phyloP scores from a whole-genome alignment of 23 tunicate species.

The Aplidium turbinatum region DNA sequence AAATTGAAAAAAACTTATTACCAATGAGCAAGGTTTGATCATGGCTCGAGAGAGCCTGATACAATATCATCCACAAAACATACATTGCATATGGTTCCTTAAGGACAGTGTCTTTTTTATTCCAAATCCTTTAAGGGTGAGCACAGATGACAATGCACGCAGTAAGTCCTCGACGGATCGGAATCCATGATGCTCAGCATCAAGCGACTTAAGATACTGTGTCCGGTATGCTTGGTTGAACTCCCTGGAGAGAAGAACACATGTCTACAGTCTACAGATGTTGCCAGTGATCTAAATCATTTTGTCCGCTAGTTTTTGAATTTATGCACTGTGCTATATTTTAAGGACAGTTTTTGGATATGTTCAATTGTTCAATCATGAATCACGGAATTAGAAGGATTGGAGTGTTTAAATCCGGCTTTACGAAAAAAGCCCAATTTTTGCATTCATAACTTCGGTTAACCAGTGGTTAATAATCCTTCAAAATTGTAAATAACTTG shows the following conservation, averaged over 20 bases:
- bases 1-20: too few relatives aligned
- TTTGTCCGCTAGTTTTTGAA: neutral
- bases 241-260: conserved; percentile 34
- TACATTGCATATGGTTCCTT: conserved; percentile 77
- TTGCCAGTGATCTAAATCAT: too few relatives aligned
- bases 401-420: neutral
- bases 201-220: conserved; percentile 36
- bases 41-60: too few relatives aligned
- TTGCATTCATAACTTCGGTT: too few relatives aligned
- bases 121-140: conserved; percentile 76
- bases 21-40: too few relatives aligned
- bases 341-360: too few relatives aligned
- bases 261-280: too few relatives aligned
- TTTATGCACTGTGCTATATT: neutral
- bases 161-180: conserved; percentile 61
- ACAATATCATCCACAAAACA: too few relatives aligned
- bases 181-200: conserved; percentile 70
- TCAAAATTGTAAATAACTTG: too few relatives aligned
- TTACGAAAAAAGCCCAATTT: neutral
- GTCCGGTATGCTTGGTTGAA: conserved; percentile 64
- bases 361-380: too few relatives aligned
- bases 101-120: conserved; percentile 54
- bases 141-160: conserved; percentile 50
- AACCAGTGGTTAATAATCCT: too few relatives aligned
- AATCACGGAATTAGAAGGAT: too few relatives aligned